Base-by-base conservation (phyloP, 2,113 vertebrate genomes). In the Planiliza haematocheilus region DNA sequence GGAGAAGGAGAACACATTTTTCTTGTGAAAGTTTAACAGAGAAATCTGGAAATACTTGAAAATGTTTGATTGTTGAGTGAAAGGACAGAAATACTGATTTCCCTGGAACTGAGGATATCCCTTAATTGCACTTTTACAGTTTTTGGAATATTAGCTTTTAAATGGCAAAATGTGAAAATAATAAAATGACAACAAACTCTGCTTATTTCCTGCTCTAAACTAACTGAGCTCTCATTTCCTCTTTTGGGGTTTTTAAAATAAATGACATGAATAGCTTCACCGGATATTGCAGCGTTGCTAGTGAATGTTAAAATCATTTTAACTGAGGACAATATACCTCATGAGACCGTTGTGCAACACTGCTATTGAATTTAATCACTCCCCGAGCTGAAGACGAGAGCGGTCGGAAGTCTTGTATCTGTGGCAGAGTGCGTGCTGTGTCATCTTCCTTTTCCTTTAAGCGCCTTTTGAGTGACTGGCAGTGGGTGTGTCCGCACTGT, bases 371-470 rank as follows among this genome's bases (percentile, higher is more conserved):
- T 39, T 34, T 48, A 2, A 62, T 62, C 21, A 13, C 11, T 61
- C 41, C 30, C 21, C 41, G 18, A 53, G 42, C 13, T 45, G 61
- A 36, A 45, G 55, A 58, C 20, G 24, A 46, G 46, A 77, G 64
- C 50, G 24, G 56, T 74, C 30, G 9, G 58, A 86, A 87, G 67
- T 74, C 24, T 74, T 63, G 60, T 74, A 45, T 85, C 52, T 86
- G 57, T 18, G 74, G 70, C 43, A 1, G 18, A 69, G 52, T 1
- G 37, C 72, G 63, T 59, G 88, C 82, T 77, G 84, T 71, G 84
- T 90, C 85, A 88, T 83, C 82, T 79, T 82, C 81, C 82, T 66
- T 57, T 88, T 85, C 73, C 81, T 86, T 36, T 46, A 7, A 66
- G 52, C 18, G 10, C 62, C 14, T 73, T 63, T 17, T 78, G 78